Conservation (phyloP, 2,797 vertebrate genomes). For the Pipistrellus nathusii region DNA sequence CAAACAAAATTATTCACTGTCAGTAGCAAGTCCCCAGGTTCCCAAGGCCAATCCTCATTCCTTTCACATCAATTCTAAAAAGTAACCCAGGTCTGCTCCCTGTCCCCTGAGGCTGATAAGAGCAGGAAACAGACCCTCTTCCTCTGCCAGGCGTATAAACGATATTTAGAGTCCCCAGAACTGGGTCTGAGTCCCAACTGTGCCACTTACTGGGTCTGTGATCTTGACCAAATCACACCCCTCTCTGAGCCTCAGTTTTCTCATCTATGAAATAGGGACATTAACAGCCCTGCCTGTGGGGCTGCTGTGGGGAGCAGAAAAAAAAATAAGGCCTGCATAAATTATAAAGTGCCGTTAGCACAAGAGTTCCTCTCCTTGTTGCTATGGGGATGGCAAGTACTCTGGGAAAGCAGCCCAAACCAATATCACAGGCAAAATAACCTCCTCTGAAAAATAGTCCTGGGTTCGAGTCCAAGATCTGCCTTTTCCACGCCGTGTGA, state of each 20-base stretch:
- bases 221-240: background rate
- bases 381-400: conserved; percentile 61
- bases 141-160: background rate
- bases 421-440: conserved; percentile 27
- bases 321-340: conserved; percentile 26
- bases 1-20: background rate
- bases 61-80: conserved; percentile 50
- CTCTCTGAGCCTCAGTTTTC: conserved; percentile 48
- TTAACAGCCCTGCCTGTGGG: background rate
- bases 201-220: background rate
- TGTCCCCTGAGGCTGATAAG: background rate
- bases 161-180: background rate
- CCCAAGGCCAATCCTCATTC: background rate
- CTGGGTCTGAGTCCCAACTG: background rate
- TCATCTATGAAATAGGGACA: conserved; percentile 48
- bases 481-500: background rate
- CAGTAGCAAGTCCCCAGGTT: background rate
- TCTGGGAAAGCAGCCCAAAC: conserved; percentile 58
- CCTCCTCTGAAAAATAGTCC: conserved; percentile 55
- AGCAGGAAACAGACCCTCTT: background rate
- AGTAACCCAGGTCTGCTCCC: background rate
- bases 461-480: conserved; percentile 31
- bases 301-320: background rate
- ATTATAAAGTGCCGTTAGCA: conserved; percentile 59
- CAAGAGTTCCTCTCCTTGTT: conserved; percentile 61